Conservation (phyloP, 2,113 vertebrate species). For the Mastomys natalensis region DNA sequence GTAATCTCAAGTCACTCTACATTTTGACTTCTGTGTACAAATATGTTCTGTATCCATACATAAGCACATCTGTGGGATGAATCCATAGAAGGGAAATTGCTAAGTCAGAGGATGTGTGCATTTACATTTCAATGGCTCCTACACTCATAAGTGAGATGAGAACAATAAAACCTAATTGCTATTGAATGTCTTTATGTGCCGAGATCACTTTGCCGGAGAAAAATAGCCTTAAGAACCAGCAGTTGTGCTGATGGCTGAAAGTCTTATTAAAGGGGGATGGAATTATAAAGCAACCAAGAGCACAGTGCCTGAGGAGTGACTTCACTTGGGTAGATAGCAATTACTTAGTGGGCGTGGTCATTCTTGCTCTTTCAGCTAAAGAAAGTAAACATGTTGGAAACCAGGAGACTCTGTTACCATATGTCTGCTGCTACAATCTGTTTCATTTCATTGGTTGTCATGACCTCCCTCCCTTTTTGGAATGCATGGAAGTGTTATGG, state of each 20-base stretch:
- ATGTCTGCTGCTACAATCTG: conserved; percentile 12
- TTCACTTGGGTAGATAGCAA: conserved; percentile 31
- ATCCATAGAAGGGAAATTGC: conserved; percentile 49
- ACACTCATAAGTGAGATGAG: conserved; percentile 59
- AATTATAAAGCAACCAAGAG: neutral
- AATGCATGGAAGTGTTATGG: neutral
- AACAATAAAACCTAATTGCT: conserved; percentile 78
- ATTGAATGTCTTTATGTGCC: conserved; percentile 71
- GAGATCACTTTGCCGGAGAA: conserved; percentile 72
- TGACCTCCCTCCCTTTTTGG: neutral
- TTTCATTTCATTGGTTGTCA: conserved; percentile 9
- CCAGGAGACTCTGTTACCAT: neutral
- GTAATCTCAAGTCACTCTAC: conserved; percentile 42
- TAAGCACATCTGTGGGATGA: neutral
- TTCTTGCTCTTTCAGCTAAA: conserved; percentile 16
- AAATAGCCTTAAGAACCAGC: conserved; percentile 62
- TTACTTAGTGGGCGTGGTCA: conserved; percentile 7
- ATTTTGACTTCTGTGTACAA: neutral
- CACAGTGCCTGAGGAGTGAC: conserved; percentile 38
- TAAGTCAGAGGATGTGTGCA: conserved; percentile 52
- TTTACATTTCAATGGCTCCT: conserved; percentile 59
- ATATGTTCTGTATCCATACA: neutral
- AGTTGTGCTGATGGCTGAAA: conserved; percentile 56
- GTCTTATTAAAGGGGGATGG: conserved; percentile 58
- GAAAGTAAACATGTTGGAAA: conserved; percentile 38